These are phyloP conservation scores for Protomyctophum bolini DNA, from an alignment of 2,113 vertebrate species.

Conservation along the genomic window DNA sequence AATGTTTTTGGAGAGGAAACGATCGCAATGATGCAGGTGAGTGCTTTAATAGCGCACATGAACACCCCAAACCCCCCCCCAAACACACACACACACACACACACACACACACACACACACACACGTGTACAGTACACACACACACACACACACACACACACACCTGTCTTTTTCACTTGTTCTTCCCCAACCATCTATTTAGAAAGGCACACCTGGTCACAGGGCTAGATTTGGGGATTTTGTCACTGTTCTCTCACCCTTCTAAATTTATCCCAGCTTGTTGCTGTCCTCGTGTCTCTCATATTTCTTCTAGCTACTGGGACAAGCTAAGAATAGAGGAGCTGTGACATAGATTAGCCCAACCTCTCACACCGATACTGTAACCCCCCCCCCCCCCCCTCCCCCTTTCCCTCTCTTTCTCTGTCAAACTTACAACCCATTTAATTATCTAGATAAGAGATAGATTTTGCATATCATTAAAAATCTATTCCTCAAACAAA, in stretches of 20 bases:
- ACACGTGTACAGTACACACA: too few relatives aligned
- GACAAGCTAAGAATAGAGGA: constrained; percentile 64
- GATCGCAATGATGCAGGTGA: too few relatives aligned
- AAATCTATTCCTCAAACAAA: not conserved
- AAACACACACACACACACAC: too few relatives aligned
- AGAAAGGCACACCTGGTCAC: constrained; percentile 37
- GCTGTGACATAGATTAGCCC: constrained; percentile 65
- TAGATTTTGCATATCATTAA: not conserved
- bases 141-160: too few relatives aligned
- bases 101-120: too few relatives aligned
- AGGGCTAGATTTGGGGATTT: constrained; percentile 7
- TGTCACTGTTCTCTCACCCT: constrained; percentile 41
- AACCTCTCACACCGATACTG: not conserved
- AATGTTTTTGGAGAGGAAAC: too few relatives aligned
- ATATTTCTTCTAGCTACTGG: constrained; percentile 65
- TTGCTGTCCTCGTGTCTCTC: constrained; percentile 50
- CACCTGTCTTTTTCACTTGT: too few relatives aligned
- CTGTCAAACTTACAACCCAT: constrained; percentile 3
- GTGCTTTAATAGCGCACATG: too few relatives aligned
- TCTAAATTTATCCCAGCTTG: constrained; percentile 64
- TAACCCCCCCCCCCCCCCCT: not conserved
- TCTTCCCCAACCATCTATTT: too few relatives aligned
- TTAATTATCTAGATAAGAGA: not conserved
- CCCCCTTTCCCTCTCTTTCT: constrained; percentile 12
- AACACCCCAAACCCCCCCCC: too few relatives aligned